phyloP scores from a whole-genome alignment of 2,888 invertebrate genomes.

The Bellardia bayeri region DNA sequence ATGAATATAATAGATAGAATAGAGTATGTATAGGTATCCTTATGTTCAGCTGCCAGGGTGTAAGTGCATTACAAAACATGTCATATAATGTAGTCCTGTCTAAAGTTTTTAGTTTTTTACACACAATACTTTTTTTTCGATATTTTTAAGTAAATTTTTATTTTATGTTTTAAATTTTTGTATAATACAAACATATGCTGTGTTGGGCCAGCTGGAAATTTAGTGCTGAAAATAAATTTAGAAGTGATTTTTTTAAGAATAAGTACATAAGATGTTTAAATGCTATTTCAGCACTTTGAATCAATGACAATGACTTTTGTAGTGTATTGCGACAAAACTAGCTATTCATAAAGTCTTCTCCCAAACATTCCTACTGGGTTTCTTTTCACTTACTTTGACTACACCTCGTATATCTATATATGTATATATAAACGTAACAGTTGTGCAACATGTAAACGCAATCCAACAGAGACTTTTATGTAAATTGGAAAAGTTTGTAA shows the following conservation, averaged over 20 bases:
- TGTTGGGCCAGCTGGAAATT: not conserved
- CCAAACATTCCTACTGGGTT: slow-evolving; percentile 23
- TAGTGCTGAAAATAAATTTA: too few species aligned
- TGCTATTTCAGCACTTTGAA: too few species aligned
- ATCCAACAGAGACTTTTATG: slow-evolving; percentile 69
- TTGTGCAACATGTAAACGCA: slow-evolving; percentile 70
- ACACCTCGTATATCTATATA: not conserved
- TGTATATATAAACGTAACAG: not conserved
- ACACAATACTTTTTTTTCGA: not conserved
- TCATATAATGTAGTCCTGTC: slow-evolving; percentile 62
- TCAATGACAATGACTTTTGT: too few species aligned
- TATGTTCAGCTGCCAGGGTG: not conserved
- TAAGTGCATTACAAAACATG: slow-evolving; percentile 51
- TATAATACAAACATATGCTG: not conserved
- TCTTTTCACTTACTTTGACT: not conserved
- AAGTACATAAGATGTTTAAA: too few species aligned
- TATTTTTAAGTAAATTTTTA: not conserved
- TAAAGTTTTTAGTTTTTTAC: slow-evolving; percentile 45
- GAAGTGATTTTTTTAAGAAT: too few species aligned
- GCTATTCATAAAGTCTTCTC: too few species aligned
- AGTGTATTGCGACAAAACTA: too few species aligned
- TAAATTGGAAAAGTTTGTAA: slow-evolving; percentile 72
- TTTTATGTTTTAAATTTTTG: not conserved
- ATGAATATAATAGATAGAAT: not conserved
- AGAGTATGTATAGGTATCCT: not conserved